Evolutionary conservation across 2,888 invertebrate species (phyloP).

Genomic region (Andrena trimmerana): DNA sequence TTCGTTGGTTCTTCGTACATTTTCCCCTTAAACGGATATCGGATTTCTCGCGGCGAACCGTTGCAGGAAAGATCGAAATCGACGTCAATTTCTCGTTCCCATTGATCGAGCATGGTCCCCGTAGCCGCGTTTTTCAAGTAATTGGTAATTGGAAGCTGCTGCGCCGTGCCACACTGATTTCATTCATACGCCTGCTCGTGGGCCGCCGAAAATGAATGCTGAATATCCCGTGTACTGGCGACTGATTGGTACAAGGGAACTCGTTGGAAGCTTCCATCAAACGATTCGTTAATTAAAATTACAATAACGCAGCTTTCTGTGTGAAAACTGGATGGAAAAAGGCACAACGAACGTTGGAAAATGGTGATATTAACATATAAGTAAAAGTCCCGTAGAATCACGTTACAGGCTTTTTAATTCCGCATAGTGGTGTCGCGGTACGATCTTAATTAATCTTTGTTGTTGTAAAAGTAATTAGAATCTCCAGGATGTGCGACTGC

Average conservation of each 20-base stretch:
- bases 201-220: constrained; percentile 8
- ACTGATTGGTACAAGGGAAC: neutral
- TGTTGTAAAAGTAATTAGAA: constrained; percentile 9
- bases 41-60: neutral
- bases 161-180: neutral
- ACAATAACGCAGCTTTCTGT: neutral
- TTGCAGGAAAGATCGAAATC: neutral
- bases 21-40: constrained; percentile 29
- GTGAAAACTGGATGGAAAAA: neutral
- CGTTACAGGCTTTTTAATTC: neutral
- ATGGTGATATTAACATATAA: neutral
- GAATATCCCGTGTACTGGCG: neutral
- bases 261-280: neutral
- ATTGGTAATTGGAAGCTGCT: constrained; percentile 17
- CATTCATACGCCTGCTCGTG: neutral
- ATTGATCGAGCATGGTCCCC: neutral
- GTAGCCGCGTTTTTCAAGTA: neutral
- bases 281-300: constrained; percentile 42
- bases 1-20: neutral
- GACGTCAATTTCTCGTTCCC: neutral
- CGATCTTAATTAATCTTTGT: constrained; percentile 11
- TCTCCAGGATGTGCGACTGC: neutral
- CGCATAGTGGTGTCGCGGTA: neutral
- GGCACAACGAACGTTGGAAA: constrained; percentile 12
- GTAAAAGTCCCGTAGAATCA: neutral